Conservation (phyloP, 1,140 invertebrate species). For the Batillaria attramentaria region DNA sequence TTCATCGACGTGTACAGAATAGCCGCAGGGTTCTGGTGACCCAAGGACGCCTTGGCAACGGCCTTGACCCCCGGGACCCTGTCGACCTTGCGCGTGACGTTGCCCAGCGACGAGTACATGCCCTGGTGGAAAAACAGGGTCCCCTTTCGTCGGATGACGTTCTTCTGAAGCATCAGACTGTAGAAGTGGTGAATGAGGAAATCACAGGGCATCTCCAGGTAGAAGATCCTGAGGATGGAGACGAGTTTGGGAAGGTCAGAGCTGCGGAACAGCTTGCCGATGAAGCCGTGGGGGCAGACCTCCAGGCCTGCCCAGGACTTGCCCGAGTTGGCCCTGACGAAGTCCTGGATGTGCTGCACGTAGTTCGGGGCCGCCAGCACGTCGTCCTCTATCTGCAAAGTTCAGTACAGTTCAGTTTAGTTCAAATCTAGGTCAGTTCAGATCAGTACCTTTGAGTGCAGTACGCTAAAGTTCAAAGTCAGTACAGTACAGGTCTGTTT, state of each 20-base stretch:
- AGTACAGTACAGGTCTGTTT: no score
- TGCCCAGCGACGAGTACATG: conserved; percentile 61
- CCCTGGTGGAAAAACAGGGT: conserved; percentile 39
- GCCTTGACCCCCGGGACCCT: conserved; percentile 35
- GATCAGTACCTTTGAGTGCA: no score
- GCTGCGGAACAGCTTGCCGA: conserved; percentile 68
- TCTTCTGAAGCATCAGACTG: conserved; percentile 51
- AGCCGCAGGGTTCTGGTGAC: conserved; percentile 45
- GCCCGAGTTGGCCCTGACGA: conserved; percentile 45
- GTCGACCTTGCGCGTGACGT: conserved; percentile 49
- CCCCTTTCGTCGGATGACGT: conserved; percentile 13
- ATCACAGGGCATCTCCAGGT: conserved; percentile 67
- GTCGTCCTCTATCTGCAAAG: conserved; percentile 68
- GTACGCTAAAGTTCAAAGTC: no score
- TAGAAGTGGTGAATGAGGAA: conserved; percentile 67
- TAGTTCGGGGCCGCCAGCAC: conserved; percentile 63
- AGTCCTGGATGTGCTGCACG: conserved; percentile 58
- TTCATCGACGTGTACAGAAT: conserved; percentile 40
- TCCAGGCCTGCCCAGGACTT: conserved; percentile 65
- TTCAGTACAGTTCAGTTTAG: no score
- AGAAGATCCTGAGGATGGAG: conserved; percentile 60
- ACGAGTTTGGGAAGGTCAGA: conserved; percentile 58
- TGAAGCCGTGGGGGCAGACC: conserved; percentile 67
- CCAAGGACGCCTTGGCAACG: conserved; percentile 21
- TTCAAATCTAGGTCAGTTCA: no score